phyloP scores from a whole-genome alignment of 2,888 invertebrate genomes.

The Nipponacmea schrenckii region DNA sequence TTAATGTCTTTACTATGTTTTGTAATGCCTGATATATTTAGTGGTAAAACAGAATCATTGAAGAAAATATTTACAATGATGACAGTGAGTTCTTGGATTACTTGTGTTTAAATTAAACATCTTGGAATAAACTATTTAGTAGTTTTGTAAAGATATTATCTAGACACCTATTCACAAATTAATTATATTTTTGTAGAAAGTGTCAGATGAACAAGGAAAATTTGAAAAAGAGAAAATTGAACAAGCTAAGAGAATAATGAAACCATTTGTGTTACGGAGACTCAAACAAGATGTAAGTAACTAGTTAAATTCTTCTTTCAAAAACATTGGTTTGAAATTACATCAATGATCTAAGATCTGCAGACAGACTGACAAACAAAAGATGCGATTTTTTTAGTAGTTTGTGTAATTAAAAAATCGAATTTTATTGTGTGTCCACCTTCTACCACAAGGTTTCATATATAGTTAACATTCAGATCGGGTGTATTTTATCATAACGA shows the following conservation, averaged over 20 bases:
- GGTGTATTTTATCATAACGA: no score
- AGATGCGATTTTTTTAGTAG: no score
- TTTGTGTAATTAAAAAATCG: no score
- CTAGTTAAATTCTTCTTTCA: no score
- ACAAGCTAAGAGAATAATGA: constrained; percentile 95
- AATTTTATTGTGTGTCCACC: no score
- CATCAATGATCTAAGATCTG: no score
- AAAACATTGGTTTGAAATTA: no score
- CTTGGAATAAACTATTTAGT: neutral
- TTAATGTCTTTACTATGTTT: constrained; percentile 94
- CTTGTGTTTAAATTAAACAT: neutral
- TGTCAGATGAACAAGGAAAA: constrained; percentile 70
- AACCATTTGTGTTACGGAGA: constrained; percentile 90
- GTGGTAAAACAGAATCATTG: constrained; percentile 85
- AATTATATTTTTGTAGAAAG: constrained; percentile 35
- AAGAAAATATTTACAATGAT: constrained; percentile 82
- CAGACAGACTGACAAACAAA: no score
- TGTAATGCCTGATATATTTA: constrained; percentile 95
- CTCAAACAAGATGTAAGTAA: constrained; percentile 82
- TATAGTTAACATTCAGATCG: no score
- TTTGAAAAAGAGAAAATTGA: constrained; percentile 91
- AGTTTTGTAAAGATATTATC: neutral
- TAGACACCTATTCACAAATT: neutral
- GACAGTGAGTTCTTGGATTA: constrained; percentile 48
- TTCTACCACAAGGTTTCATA: no score